A percentile compares a stretch with the other conserved stretches of the same genome.
Conservation (phyloP, 2,888 invertebrate species). For the Caenorhabditis auriculariae region DNA sequence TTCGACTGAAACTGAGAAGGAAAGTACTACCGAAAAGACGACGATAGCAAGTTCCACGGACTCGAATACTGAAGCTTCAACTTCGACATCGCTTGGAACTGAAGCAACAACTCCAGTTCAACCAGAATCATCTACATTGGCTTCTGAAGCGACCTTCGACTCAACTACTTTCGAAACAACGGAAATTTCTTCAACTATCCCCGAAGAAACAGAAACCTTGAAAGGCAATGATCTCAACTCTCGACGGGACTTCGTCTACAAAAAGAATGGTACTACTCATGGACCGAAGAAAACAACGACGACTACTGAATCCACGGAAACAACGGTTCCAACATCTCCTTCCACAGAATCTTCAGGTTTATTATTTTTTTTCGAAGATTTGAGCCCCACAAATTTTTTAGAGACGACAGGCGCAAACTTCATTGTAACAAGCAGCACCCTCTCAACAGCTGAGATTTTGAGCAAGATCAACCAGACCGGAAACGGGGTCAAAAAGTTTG, state of each 20-base stretch:
- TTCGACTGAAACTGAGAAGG: conserved; percentile 1
- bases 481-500: conserved; percentile 1
- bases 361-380: conserved; percentile 7
- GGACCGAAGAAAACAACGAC: conserved; percentile 3
- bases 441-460: conserved; percentile 16
- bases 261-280: too few relatives aligned
- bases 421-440: too few relatives aligned
- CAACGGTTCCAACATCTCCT: conserved; percentile 1
- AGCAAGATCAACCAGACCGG: conserved; percentile 21
- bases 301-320: background rate
- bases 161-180: too few relatives aligned
- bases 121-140: conserved; percentile 1
- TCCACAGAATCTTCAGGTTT: too few relatives aligned
- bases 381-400: too few relatives aligned
- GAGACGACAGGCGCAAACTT: too few relatives aligned
- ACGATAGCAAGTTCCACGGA: conserved; percentile 6
- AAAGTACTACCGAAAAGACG: background rate
- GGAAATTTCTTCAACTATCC: background rate
- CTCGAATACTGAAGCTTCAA: background rate
- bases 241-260: conserved; percentile 1
- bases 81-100: background rate
- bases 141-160: too few relatives aligned
- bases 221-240: background rate
- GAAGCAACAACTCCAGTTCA: conserved; percentile 2
- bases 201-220: background rate